Evolutionary conservation across 2,888 invertebrate genomes (phyloP).

Genomic region (Harpalus rubripes): DNA sequence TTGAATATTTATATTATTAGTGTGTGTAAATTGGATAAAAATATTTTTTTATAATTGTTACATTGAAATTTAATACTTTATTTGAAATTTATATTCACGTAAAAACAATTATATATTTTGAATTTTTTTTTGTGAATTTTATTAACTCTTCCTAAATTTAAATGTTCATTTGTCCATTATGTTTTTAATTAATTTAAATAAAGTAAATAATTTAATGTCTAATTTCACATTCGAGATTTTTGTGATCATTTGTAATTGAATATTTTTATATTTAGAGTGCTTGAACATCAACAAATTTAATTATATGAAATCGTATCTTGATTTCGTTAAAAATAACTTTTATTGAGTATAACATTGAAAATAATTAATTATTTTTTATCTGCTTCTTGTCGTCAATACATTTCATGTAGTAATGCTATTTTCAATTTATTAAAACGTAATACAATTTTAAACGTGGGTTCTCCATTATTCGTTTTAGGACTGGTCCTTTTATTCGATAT

Average conservation of each 20-base stretch:
- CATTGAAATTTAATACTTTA: no score
- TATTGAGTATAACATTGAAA: neutral
- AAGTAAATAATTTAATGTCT: neutral
- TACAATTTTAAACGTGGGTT: neutral
- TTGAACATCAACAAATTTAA: neutral
- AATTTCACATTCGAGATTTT: neutral
- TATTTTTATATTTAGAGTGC: neutral
- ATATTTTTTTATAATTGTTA: no score
- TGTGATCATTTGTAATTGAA: constrained; percentile 3
- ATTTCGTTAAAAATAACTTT: neutral
- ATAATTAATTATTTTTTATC: neutral
- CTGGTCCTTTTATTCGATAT: neutral
- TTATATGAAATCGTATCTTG: neutral
- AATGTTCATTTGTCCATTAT: neutral
- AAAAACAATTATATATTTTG: no score
- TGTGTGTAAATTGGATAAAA: no score
- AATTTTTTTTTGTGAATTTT: no score
- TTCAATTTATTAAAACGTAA: neutral
- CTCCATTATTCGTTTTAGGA: neutral
- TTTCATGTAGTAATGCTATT: neutral
- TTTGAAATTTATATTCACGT: no score
- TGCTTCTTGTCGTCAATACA: neutral
- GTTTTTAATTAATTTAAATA: neutral
- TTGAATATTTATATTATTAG: no score
- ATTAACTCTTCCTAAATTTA: no score